Conservation (phyloP, 2,888 invertebrate species). For the Exephanes ischioxanthus region DNA sequence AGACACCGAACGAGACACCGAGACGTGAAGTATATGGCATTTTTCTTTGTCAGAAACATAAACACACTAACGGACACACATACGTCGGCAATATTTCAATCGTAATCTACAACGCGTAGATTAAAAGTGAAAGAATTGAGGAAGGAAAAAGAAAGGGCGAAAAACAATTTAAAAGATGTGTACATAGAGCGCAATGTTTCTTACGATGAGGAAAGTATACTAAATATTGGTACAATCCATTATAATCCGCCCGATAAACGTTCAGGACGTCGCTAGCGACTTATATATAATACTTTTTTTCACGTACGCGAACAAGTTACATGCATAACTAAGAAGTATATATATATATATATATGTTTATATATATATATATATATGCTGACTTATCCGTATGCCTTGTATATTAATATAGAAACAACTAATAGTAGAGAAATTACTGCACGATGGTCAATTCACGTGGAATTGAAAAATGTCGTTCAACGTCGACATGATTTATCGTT, state of each 20-base stretch:
- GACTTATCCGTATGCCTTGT: conserved; percentile 59
- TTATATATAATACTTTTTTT: conserved; percentile 44
- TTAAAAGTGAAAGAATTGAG: conserved; percentile 9
- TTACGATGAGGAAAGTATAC: conserved; percentile 63
- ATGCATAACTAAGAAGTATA: conserved; percentile 27
- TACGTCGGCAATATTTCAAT: conserved; percentile 25
- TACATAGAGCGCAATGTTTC: conserved; percentile 63
- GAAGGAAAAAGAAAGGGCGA: background rate
- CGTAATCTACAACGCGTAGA: background rate
- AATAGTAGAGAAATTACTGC: conserved; percentile 21
- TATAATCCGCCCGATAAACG: conserved; percentile 75
- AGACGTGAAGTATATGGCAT: background rate
- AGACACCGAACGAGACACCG: conserved; percentile 33
- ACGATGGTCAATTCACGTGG: conserved; percentile 58
- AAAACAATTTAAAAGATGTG: conserved; percentile 28
- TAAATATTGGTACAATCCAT: conserved; percentile 69
- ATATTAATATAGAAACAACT: conserved; percentile 43
- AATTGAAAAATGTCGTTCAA: conserved; percentile 51
- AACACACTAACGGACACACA: background rate
- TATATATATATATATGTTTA: conserved; percentile 14
- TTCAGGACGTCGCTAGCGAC: conserved; percentile 57
- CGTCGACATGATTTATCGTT: conserved; percentile 32
- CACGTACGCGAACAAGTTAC: conserved; percentile 27
- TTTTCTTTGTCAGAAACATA: conserved; percentile 23
- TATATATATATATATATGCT: conserved; percentile 3